phyloP scores from a whole-genome alignment of 1,140 invertebrate species.

The Drosophila hydei region DNA sequence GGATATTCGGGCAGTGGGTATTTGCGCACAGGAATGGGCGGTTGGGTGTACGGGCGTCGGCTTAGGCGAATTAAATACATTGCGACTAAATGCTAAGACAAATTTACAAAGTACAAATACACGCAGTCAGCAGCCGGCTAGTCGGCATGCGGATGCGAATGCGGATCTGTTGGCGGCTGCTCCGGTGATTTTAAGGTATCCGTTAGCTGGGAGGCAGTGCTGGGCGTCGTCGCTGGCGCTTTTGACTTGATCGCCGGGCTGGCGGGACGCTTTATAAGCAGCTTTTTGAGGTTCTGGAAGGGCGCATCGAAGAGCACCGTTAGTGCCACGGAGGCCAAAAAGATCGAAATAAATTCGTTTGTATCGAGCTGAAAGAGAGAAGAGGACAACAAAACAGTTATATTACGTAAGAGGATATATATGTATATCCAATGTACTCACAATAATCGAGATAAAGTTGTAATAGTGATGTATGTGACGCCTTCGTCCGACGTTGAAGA shows the following conservation, averaged over 20 bases:
- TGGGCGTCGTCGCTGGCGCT: slow-evolving; percentile 18
- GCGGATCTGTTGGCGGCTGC: slow-evolving; percentile 4
- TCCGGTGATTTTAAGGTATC: neutral
- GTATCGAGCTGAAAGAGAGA: slow-evolving; percentile 84
- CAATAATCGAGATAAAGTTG: slow-evolving; percentile 85
- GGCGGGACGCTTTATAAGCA: slow-evolving; percentile 77
- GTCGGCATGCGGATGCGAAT: slow-evolving; percentile 60
- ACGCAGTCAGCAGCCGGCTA: slow-evolving; percentile 27
- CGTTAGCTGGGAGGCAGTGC: slow-evolving; percentile 34
- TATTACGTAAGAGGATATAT: too few species aligned
- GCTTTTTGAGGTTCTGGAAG: slow-evolving; percentile 88
- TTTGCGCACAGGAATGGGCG: neutral
- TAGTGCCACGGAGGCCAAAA: slow-evolving; percentile 86
- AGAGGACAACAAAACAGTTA: neutral
- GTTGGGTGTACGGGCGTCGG: slow-evolving; percentile 3
- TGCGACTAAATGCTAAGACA: slow-evolving; percentile 76
- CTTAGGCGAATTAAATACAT: slow-evolving; percentile 55
- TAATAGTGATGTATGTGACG: slow-evolving; percentile 86
- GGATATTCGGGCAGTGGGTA: slow-evolving; percentile 4
- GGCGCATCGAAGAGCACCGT: slow-evolving; percentile 88
- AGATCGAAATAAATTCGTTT: slow-evolving; percentile 85
- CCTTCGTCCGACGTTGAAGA: slow-evolving; percentile 87
- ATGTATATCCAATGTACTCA: slow-evolving; percentile 65
- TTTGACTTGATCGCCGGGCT: slow-evolving; percentile 12
- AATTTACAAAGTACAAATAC: slow-evolving; percentile 55